Base-by-base conservation (phyloP, 1,140 invertebrate genomes). In the Hylaeus anthracinus region DNA sequence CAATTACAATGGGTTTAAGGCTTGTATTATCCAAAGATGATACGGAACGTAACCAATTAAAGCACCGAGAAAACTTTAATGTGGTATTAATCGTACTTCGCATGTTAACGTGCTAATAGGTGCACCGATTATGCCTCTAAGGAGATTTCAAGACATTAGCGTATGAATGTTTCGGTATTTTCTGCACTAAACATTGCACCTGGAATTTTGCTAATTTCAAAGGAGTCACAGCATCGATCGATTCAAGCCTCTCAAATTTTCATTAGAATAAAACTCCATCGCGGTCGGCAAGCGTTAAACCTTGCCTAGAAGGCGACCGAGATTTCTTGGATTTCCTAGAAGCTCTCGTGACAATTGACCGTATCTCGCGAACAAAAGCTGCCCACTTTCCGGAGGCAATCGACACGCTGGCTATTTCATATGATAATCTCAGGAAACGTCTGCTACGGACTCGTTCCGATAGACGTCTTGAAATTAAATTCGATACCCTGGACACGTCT, bases 401-500 rank as follows among this genome's bases (percentile, higher is more conserved):
- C 78, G 77, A 72, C 73, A 48, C 70, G 64, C 65, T 79, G 55
- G 26, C 56, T 45, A 80, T 72, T 73, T 81, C 39, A 79, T 61
- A 37, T 61, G 84, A 85, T 84, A 84, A 85, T 85, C 83, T 83
- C 82, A 67, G 76, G 83, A 83, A 79, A 63, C 61, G 72, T 74
- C 63, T 55, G 67, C 71, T 74, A 73, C 83, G 65, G 66, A 82
- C 64, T 78, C 55, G 61, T 71, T 51, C 45, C 26, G 63, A 63
- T 63, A 72, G 63, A 72, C 58, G 15, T 26, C 45, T 53, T n/a
- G 2, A 12, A 39, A 48, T 77, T 60, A 43, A 39, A 15, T 53
- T 26, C 60, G 41, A 58, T 8, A 39, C 3, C 45, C 8, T 45
- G 1, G 61, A 64, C 9, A 61, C 60, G 6, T 37, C 3, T 61